Evolutionary conservation across 2,797 vertebrate genomes (phyloP), one percentile per base, ranked within the genome.

Genomic region (Neosilurus mollespiculum): DNA sequence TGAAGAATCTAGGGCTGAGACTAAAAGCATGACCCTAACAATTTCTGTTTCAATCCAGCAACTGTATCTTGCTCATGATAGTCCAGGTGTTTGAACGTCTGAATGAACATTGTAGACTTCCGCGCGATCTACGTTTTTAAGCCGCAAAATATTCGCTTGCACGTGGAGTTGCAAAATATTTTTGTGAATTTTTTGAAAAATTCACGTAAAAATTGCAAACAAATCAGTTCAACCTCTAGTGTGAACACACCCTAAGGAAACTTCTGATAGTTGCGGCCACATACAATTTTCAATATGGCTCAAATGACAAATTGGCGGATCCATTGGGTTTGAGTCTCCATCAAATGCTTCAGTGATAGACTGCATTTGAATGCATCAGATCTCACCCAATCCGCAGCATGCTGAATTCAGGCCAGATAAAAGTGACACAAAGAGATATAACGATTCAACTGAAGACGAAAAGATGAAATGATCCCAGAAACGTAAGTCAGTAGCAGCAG

Each of bases 401-500:
- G 24, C 24, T 9, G 43, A 71, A 22, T 53, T 51, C 70, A 15
- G 18, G 64, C 61, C 22, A 61, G 62, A 49, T 51, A 22, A 51
- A n/a, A 34, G 37, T 43, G 49, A 78, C 78, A 70, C 11, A 73
- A n/a, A 62, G 67, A 43, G 22, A 54, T 56, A 66, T 65, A 34
- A 65, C 65, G n/a, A 79, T 43, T 81, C 26, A 58, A 6, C 18
- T 22, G 26, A 61, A 61, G 2, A 24, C 9, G 58, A 58, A 34
- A 70, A 78, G 66, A 71, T n/a, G 12, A 53, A 83, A 71, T 24
- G 43, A 79, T 58, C 56, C 75, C 61, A 54, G 58, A 70, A 71
- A 34, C 30, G 54, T 12, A 22, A 37, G 65, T 70, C 49, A 16
- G 51, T 62, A 20, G 51, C 71, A 49, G 26, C 61, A 26, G 51